Base-by-base conservation (phyloP, 2,113 vertebrate species). In the Oncorhynchus tshawytscha region DNA sequence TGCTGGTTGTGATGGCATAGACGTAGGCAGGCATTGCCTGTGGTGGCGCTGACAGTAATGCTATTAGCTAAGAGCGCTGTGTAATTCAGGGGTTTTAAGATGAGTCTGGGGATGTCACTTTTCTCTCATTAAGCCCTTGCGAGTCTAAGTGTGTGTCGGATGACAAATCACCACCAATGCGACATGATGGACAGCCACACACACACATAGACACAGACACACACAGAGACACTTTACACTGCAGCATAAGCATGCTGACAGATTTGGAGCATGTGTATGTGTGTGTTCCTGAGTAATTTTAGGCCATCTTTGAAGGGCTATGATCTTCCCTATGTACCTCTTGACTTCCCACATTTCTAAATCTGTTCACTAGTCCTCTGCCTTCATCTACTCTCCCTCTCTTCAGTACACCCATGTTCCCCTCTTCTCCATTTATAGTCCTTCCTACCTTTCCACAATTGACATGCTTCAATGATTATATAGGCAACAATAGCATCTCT, bases 41-140 rank as follows among this genome's bases (percentile, higher is more conserved):
- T 51, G 71, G 71, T 73, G 69, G 73, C 49, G 72, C 27, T 80
- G 75, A 45, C 39, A 12, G 39, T 89, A 89, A 88, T 82, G 77
- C 79, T 86, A 80, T 88, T 89, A 54, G 16, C 15, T 18, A 86
- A 80, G 57, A 79, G 67, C 73, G 62, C 86, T 75, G 81, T 83
- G 78, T 83, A 59, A 88, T 86, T 85, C 87, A 80, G 86, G 78
- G 80, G 76, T 77, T 71, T 83, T 89, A 87, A 86, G 81, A 78
- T 60, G 73, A 79, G 76, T 88, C 75, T 77, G 72, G 73, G 74
- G 78, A 78, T 85, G 83, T 84, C 39, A 45, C 39, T 45, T 45
- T 82, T 77, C 75, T 87, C 59, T 69, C 70, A 80, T 87, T 90
- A 87, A 85, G 81, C 87, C 73, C 54, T 20, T 25, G 65, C 73